These are phyloP conservation scores for Malacoctenus gilli DNA, from an alignment of 2,797 vertebrate species.

Conservation along the genomic window DNA sequence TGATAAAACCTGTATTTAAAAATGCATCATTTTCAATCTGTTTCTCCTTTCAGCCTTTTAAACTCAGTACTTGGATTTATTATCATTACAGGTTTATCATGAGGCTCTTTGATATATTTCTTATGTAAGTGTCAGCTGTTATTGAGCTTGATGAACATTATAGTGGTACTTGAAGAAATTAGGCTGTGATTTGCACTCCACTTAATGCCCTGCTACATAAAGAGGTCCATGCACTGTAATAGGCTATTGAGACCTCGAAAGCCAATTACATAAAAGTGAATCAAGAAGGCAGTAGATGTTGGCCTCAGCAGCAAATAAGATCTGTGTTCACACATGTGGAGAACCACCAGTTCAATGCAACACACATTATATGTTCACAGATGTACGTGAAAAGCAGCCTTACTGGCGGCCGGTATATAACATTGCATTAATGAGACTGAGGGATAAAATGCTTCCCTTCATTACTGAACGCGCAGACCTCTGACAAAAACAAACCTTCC, in stretches of 20 bases:
- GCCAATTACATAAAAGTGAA: conserved; percentile 47
- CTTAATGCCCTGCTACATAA: conserved; percentile 50
- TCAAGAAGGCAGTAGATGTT: conserved; percentile 36
- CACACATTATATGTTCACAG: neutral
- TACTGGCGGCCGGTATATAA: too few species aligned
- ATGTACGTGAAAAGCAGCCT: too few species aligned
- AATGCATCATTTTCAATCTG: neutral
- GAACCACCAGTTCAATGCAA: conserved; percentile 16
- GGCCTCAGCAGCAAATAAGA: conserved; percentile 21
- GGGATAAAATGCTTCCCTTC: conserved; percentile 22
- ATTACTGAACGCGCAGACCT: conserved; percentile 18
- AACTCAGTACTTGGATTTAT: neutral
- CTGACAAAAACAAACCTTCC: conserved; percentile 16
- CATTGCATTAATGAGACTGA: neutral
- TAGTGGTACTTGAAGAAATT: conserved; percentile 55
- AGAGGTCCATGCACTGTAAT: conserved; percentile 42
- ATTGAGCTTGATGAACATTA: conserved; percentile 55
- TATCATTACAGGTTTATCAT: conserved; percentile 29
- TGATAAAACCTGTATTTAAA: neutral
- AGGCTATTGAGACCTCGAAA: conserved; percentile 31
- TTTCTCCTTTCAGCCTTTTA: neutral
- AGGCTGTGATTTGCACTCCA: conserved; percentile 55
- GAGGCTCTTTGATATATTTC: conserved; percentile 33
- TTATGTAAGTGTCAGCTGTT: conserved; percentile 31
- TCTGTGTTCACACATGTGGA: conserved; percentile 4